Base-by-base conservation (phyloP, 2,113 vertebrate genomes). In the Saiga tatarica region DNA sequence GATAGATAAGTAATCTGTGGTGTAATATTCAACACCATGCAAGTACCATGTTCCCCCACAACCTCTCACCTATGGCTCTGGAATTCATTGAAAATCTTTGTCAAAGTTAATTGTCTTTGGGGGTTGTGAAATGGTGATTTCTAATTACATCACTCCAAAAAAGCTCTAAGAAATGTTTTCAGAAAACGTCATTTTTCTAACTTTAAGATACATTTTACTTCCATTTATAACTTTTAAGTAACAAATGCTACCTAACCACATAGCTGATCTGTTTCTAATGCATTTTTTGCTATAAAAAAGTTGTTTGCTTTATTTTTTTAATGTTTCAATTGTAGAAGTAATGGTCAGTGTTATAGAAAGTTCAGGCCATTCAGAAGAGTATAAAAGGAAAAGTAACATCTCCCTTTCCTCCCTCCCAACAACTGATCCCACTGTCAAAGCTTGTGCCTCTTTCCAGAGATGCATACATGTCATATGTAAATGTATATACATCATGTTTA, bases 171-270 rank as follows among this genome's bases (percentile, higher is more conserved):
- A 85, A 60, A 88, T n/a, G 42, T 36, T 97, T 97, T 89, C 84
- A 98, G 62, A 47, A 97, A 90, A 94, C 55, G 33, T 86, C 36
- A 67, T 87, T 79, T 89, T 87, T 95, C 81, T 95, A 55, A 52
- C 93, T 91, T 95, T 90, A 94, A 86, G 79, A 87, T 1, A 42
- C 10, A 79, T 59, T 57, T 96, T 81, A 71, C 30, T 59, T 79
- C 28, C 71, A 90, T 96, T 87, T 87, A 36, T n/a, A 90, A 95
- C 12, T 97, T 97, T 97, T 76, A 92, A 92, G 60, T 87, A 95
- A 89, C 60, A 53, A 87, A 81, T 64, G 26, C 42, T 59, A 84
- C 39, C 36, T 30, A 94, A 88, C 4, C 50, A 96, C 9, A 45
- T 39, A 92, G 86, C 45, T 39, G 17, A 62, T 88, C 39, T 52